A percentile compares a stretch with the other conserved stretches of the same genome.
phyloP scores from a whole-genome alignment of 2,113 vertebrate species.

The Sander vitreus region DNA sequence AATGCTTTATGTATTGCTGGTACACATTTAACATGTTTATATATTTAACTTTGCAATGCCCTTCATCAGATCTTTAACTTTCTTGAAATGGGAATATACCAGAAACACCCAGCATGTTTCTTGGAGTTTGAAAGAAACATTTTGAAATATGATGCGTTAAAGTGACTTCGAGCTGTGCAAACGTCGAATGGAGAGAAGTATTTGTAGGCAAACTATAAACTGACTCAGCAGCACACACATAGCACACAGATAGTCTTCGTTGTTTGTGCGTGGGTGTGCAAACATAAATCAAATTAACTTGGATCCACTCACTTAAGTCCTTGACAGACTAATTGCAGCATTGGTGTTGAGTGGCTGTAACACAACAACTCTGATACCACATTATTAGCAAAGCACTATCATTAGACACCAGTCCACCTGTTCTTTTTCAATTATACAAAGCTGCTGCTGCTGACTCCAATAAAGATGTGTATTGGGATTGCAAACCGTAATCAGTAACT shows the following conservation, averaged over 20 bases:
- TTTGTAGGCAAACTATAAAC: neutral
- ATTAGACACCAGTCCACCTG: slow-evolving; percentile 18
- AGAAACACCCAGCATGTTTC: neutral
- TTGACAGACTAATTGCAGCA: slow-evolving; percentile 39
- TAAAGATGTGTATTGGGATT: neutral
- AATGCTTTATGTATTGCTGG: slow-evolving; percentile 5
- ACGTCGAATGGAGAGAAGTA: neutral
- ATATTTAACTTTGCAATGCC: slow-evolving; percentile 18
- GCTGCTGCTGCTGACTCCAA: neutral
- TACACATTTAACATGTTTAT: slow-evolving; percentile 22
- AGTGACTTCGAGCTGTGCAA: slow-evolving; percentile 11
- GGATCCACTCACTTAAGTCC: neutral
- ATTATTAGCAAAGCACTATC: slow-evolving; percentile 33
- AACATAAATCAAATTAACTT: neutral
- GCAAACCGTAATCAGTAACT: neutral
- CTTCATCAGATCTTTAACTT: slow-evolving; percentile 7
- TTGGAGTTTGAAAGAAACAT: neutral
- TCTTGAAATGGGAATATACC: neutral
- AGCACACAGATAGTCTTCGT: neutral
- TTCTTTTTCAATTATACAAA: slow-evolving; percentile 5
- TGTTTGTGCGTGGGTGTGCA: neutral
- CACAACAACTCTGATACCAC: neutral
- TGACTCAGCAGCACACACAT: neutral
- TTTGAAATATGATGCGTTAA: neutral
- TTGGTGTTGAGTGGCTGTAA: slow-evolving; percentile 17